Base-by-base conservation (phyloP, 2,797 vertebrate species). In the Dendrocincla tyrannina region DNA sequence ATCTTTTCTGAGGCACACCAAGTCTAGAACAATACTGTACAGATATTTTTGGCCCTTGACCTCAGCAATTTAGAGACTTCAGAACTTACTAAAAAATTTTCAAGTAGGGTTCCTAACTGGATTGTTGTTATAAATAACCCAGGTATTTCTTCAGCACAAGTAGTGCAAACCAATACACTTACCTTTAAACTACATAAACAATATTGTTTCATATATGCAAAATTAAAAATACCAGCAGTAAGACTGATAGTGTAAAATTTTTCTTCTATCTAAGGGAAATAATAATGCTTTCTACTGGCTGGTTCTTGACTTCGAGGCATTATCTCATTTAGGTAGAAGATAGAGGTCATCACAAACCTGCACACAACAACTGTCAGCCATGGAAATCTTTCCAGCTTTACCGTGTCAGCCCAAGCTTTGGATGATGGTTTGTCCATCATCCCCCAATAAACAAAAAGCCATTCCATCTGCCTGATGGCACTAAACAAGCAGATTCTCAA, bases 371-470 rank as follows among this genome's bases (percentile, higher is more conserved):
- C 22, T 24, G 23, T 24, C 37, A 83, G 14, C 10, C 3, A 5
- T 6, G 39, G 35, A 78, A 92, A 53, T 56, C 18, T 56, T 89
- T 68, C 33, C 13, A 18, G 27, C 19, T 91, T 87, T 77, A 68
- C 44, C 37, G 49, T 69, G 33, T 53, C 0, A 0, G 17, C 8
- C 28, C 11, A 28, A 64, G 24, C 14, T 55, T 81, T 30, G 17
- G 4, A 13, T 11, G 7, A 39, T 23, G 6, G 6, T 49, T 88
- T 77, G 64, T 85, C n/a, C n/a, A n/a, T 78, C 0, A 0, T 35
- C 8, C 55, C 25, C 37, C 50, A 77, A 22, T 44, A 67, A 91
- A 41, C 9, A 92, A 79, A 84, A 42, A 64, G 9, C 3, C 23
- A 22, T 92, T 83, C 32, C 17, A 28, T n/a, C 27, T 84, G 22